Base-by-base conservation (phyloP, 1,140 invertebrate species). In the Ridgeia piscesae region DNA sequence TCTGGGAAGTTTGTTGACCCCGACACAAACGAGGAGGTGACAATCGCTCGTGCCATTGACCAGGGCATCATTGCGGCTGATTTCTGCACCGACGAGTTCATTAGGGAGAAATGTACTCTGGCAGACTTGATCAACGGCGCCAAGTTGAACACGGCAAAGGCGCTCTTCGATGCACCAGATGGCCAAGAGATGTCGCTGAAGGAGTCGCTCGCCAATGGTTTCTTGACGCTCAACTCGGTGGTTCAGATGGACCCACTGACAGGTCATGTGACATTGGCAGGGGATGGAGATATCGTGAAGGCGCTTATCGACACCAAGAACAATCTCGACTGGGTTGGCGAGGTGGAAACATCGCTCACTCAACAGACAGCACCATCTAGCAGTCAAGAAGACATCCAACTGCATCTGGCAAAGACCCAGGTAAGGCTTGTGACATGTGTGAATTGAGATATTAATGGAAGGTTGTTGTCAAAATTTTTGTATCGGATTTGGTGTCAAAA, bases 341-440 rank as follows among this genome's bases (percentile, higher is more conserved):
- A 98, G 92, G 96, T 99, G 8, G 98, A 99, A 96, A 97, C 98
- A 93, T 97, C 97, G 95, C 96, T 99, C 93, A 98, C 98, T 31
- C 6, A 77, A 77, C 89, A 97, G 97, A 93, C 98, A 99, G 95
- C 98, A 98, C 94, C 97, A 21, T 77, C 98, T 11, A 98, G 98
- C 94, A 97, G 98, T 94, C 96, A 98, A 93, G 98, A 99, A 95
- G 97, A 98, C 93, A 96, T 99, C 0, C 97, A 98, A 89, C 98
- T 98, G 95, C 98, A 99, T 96, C 98, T 98, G 92, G 98, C 98
- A 58, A 93, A 94, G 1, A 93, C 92, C 35, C 92, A 94, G 94
- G 95, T 95, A 94, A 94, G 94, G 91, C 33, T 4, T n/a, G 9
- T 88, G 33, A 6, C 8, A 42, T 33, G 33, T 31, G 34, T n/a